A percentile compares a stretch with the other conserved stretches of the same genome.
Conservation (phyloP, 2,888 invertebrate genomes). For the Hofmannophila pseudospretella region DNA sequence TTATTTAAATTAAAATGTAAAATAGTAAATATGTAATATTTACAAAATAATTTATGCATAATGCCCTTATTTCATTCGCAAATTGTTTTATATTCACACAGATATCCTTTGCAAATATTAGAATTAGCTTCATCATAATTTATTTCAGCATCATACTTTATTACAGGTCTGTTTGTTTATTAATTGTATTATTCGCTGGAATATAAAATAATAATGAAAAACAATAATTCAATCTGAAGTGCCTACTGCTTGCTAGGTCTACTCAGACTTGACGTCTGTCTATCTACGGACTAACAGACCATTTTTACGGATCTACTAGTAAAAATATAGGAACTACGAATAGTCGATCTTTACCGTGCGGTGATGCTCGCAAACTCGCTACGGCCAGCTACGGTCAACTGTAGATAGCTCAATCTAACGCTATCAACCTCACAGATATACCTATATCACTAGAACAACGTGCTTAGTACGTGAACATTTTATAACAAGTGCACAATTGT, state of each 20-base stretch:
- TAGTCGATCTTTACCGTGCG: conserved; percentile 69
- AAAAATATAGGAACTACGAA: conserved; percentile 30
- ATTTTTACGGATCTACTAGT: conserved; percentile 28
- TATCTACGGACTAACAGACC: conserved; percentile 41
- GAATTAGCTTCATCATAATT: too few relatives aligned
- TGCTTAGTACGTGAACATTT: conserved; percentile 41
- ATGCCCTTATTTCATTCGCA: too few relatives aligned
- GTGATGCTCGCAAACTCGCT: conserved; percentile 54
- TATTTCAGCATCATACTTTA: too few relatives aligned
- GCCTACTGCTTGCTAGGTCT: conserved; percentile 23
- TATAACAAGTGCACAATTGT: conserved; percentile 41
- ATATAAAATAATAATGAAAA: conserved; percentile 4
- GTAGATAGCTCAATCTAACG: conserved; percentile 62
- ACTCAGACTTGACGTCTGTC: conserved; percentile 35
- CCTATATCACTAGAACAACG: conserved; percentile 62
- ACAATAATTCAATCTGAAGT: conserved; percentile 8
- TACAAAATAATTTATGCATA: too few relatives aligned
- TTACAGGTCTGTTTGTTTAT: too few relatives aligned
- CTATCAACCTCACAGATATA: conserved; percentile 45
- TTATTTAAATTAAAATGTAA: too few relatives aligned
- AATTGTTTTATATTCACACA: too few relatives aligned
- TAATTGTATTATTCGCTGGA: conserved; percentile 1
- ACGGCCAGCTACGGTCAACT: conserved; percentile 57
- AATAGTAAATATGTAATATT: too few relatives aligned
- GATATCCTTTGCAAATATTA: too few relatives aligned